A percentile compares a stretch with the other conserved stretches of the same genome.
phyloP scores from a whole-genome alignment of 2,113 vertebrate genomes.

The Tichodroma muraria region DNA sequence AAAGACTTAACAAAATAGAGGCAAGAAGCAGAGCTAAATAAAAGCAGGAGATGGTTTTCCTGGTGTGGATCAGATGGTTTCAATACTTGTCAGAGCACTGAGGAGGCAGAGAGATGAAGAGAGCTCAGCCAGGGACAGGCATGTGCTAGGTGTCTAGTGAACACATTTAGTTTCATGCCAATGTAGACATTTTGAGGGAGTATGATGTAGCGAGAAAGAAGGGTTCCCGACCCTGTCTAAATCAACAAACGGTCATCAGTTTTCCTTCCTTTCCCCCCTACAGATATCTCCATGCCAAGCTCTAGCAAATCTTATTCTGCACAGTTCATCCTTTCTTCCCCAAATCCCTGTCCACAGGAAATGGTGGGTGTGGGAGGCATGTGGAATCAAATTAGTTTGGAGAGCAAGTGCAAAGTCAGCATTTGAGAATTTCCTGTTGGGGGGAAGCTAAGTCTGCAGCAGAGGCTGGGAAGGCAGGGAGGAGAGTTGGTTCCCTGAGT shows the following conservation, averaged over 20 bases:
- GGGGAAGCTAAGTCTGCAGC: neutral
- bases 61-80: neutral
- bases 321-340: neutral
- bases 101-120: neutral
- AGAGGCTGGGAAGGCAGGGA: neutral
- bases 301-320: neutral
- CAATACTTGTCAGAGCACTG: neutral
- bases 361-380: neutral
- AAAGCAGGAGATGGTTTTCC: neutral
- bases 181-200: neutral
- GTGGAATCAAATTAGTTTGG: neutral
- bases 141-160: neutral
- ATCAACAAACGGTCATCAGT: neutral
- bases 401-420: neutral
- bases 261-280: neutral
- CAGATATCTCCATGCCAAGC: neutral
- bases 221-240: neutral
- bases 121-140: neutral
- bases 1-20: neutral
- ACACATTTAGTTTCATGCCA: neutral
- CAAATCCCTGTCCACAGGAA: neutral
- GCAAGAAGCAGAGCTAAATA: neutral
- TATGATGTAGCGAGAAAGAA: neutral
- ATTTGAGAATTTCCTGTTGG: neutral
- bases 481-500: neutral